These are phyloP conservation scores for Megaceryle torquata DNA, from an alignment of 2,113 vertebrate genomes.

Conservation along the genomic window DNA sequence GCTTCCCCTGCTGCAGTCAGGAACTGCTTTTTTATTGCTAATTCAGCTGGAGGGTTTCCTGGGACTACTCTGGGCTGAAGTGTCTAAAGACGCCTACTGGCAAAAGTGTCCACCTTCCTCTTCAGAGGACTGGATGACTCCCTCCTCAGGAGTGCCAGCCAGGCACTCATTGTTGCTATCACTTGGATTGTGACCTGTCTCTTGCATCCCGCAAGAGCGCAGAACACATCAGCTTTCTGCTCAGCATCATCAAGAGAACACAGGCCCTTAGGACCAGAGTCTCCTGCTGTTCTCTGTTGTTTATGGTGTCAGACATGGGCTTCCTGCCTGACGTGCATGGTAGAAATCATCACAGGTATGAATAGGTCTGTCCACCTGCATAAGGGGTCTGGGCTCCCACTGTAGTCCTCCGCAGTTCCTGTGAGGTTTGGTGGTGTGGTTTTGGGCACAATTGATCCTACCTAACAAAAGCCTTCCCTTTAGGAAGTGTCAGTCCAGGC, in stretches of 20 bases:
- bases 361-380: neutral
- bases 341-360: neutral
- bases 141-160: neutral
- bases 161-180: accelerated
- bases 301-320: neutral
- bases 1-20: neutral
- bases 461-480: neutral
- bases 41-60: neutral
- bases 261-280: neutral
- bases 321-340: neutral
- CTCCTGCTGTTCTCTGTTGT: neutral
- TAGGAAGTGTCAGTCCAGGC: neutral
- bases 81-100: neutral
- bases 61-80: neutral
- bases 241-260: neutral
- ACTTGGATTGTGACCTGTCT: neutral
- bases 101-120: neutral
- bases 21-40: neutral
- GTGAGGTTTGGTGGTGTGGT: neutral
- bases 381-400: neutral
- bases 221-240: neutral
- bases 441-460: neutral
- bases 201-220: neutral
- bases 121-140: neutral
- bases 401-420: neutral